phyloP scores from a whole-genome alignment of 2,113 vertebrate genomes.

The Myotis lucifugus region DNA sequence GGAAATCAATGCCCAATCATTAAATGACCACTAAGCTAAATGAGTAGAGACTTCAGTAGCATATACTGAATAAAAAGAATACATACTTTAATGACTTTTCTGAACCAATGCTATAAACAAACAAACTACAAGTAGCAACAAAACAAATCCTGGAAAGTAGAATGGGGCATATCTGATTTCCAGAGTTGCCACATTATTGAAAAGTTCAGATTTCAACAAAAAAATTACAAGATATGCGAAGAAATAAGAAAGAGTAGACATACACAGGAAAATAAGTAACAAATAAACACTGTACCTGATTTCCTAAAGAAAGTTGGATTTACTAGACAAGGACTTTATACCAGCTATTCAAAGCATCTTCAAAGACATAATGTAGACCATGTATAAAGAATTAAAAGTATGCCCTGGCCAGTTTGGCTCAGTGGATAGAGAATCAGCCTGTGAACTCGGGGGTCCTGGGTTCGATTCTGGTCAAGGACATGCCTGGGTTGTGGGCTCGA shows the following conservation, averaged over 20 bases:
- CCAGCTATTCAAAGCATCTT: slow-evolving; percentile 6
- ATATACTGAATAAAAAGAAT: background rate
- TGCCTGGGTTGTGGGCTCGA: no score
- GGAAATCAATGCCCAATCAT: background rate
- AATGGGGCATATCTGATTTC: background rate
- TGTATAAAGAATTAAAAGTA: background rate
- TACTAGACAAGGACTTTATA: slow-evolving; percentile 1
- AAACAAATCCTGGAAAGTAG: background rate
- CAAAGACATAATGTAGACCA: background rate
- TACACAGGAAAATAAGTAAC: background rate
- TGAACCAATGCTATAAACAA: background rate
- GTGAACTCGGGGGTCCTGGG: no score
- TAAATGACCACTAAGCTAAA: background rate
- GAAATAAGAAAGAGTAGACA: background rate
- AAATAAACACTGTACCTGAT: background rate
- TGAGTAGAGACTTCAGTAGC: background rate
- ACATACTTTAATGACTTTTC: background rate
- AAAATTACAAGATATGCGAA: background rate
- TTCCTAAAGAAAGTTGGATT: background rate
- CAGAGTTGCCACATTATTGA: background rate
- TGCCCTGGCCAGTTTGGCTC: no score
- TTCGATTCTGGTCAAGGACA: no score
- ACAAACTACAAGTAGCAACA: background rate
- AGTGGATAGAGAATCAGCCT: no score
- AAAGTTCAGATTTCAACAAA: slow-evolving; percentile 11